Evolutionary conservation across 1,140 invertebrate genomes (phyloP), one percentile per base, ranked within the genome.

Genomic region (Heterodera schachtii): DNA sequence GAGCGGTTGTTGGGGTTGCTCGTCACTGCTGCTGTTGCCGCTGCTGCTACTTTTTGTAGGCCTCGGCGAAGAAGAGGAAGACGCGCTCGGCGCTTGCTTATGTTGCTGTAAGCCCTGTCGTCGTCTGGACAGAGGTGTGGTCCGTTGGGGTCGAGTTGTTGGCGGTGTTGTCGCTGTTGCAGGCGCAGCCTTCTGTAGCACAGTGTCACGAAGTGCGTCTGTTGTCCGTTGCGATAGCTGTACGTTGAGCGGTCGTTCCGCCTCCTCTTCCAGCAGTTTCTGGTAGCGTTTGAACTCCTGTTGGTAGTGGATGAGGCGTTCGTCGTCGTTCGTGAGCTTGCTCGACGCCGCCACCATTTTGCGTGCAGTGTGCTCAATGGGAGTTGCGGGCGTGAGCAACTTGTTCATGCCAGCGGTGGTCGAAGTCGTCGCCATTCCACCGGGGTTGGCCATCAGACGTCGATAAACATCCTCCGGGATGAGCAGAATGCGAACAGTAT

Each of bases 401-500:
- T 19, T 16, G 2, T 13, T 64, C 47, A 47, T 75, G n/a, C 74
- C 41, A 11, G 7, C 21, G 13, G 8, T 6, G 4, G 60, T 75
- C 21, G 31, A 11, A 5, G 52, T 11, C 52, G 52, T 2, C 52
- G 0, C 52, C 6, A 13, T 2, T 19, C 16, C 16, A 19, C 16
- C 6, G 52, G 52, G 52, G 31, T 31, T 31, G 31, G 0, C 31
- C 41, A 43, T 80, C 57, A 81, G 21, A n/a, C 81, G 41, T 46
- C 41, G n/a, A 73, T 81, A 81, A 11, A 81, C 41, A 3, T 81
- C 79, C 47, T 81, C 79, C 0, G 79, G 79, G 9, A 81, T 73
- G 31, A 81, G 44, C 19, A 81, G 16, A 81, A 81, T 81, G 46
- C 79, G 79, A 0, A 44, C 46, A 13, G 21, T 31, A n/a, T 82